Evolutionary conservation across 2,888 invertebrate species (phyloP), one percentile per base, ranked within the genome.

Genomic region (Poecilobothrus nobilitatus): DNA sequence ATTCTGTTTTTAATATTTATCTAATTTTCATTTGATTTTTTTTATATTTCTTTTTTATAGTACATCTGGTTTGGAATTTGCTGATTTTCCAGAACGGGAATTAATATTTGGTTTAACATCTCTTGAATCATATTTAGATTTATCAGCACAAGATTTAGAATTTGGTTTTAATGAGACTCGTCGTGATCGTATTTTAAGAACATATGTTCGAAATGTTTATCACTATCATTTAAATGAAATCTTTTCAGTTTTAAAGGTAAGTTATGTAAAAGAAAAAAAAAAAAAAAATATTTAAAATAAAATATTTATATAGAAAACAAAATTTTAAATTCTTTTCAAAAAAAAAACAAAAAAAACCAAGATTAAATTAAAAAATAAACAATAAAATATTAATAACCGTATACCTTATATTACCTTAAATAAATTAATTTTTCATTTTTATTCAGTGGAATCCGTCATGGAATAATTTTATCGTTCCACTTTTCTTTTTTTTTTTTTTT

Each of bases 191-290:
- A 92, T 94, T 78, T 85, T 94, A 75, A 86, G 97, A 83, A 95
- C 95, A 66, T 92, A 93, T 82, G 95, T 97, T 72, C 88, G 96
- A 73, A 97, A 97, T 84, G 90, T 95, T 70, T 97, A 93, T 83
- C 91, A 92, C 79, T 97, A 91, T 83, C 97, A 97, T 83, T 86
- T 96, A 75, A 95, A 94, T 83, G 96, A 97, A 84, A 94, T 94
- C 78, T 93, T 94, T 82, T 94, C 95, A 68, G 95, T 96, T 68
- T 85, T 97, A 75, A 86, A 86, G 80, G 82, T 82, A 67, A 74
- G 71, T 65, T 61, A 22, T 62, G 41, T 41, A 66, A 63, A 37
- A 7, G n/a, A 1, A 33, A 20, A 63, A 65, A 41, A 61, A 0
- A 65, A 44, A 41, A 33, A 2, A 18, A 64, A 61, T 21, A 67